Conservation (phyloP, 2,888 invertebrate genomes). For the Phaonia tiefii region DNA sequence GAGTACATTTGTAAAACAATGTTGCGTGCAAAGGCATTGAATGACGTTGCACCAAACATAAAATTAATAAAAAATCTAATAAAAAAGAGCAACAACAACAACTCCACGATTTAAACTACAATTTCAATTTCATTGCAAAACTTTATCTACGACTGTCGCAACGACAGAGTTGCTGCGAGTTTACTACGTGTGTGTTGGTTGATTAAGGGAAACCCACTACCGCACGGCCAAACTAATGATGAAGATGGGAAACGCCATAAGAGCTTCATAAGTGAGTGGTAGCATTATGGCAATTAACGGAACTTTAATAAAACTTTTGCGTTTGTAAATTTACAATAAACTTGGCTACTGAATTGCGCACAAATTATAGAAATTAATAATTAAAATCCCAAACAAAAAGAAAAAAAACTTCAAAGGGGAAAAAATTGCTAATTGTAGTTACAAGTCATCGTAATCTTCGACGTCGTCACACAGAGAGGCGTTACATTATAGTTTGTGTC, state of each 20-base stretch:
- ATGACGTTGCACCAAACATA: slow-evolving; percentile 61
- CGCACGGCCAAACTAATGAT: background rate
- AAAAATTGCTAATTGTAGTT: slow-evolving; percentile 11
- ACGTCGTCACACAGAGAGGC: slow-evolving; percentile 52
- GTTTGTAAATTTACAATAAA: background rate
- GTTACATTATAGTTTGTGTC: slow-evolving; percentile 62
- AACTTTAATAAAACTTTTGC: slow-evolving; percentile 29
- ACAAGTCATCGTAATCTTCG: slow-evolving; percentile 55
- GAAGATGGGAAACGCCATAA: background rate
- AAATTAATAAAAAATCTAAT: slow-evolving; percentile 13
- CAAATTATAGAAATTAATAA: slow-evolving; percentile 74
- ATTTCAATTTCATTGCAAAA: slow-evolving; percentile 56
- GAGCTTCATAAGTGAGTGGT: slow-evolving; percentile 1
- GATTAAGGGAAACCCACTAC: background rate
- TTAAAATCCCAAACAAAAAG: slow-evolving; percentile 44
- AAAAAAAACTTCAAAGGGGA: slow-evolving; percentile 24
- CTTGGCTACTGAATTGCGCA: slow-evolving; percentile 66
- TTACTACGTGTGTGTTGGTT: background rate
- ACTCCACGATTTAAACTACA: slow-evolving; percentile 20
- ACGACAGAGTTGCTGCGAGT: background rate
- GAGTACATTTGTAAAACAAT: too few relatives aligned
- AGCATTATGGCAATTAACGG: slow-evolving; percentile 63
- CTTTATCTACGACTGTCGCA: background rate
- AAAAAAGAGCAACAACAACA: slow-evolving; percentile 28
- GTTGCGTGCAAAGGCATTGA: slow-evolving; percentile 59